These are phyloP conservation scores for Habrosyne pyritoides DNA, from an alignment of 2,888 invertebrate genomes.

Conservation along the genomic window DNA sequence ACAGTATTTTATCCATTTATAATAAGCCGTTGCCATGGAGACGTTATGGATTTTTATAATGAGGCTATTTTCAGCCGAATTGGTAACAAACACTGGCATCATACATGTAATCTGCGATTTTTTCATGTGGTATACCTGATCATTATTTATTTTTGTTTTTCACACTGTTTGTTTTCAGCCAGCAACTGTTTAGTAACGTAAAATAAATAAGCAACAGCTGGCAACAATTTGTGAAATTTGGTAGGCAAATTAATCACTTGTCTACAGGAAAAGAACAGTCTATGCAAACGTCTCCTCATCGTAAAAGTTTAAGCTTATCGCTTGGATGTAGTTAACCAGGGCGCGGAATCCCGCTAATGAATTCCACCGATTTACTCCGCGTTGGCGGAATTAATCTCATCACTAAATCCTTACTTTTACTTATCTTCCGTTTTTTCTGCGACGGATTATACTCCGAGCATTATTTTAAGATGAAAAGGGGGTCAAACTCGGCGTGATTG, in stretches of 20 bases:
- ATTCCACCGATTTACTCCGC: constrained; percentile 41
- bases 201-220: constrained; percentile 2
- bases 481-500: background rate
- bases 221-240: background rate
- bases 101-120: no score
- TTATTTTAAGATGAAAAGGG: background rate
- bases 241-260: constrained; percentile 2
- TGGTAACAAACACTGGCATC: no score
- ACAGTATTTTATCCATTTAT: background rate
- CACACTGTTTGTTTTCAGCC: background rate
- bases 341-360: constrained; percentile 41
- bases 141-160: no score
- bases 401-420: constrained; percentile 35
- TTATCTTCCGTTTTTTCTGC: constrained; percentile 19
- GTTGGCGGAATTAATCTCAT: constrained; percentile 41
- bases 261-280: background rate
- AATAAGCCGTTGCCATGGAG: no score
- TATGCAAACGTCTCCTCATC: constrained; percentile 11
- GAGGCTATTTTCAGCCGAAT: no score
- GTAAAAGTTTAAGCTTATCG: constrained; percentile 23
- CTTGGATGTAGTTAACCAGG: constrained; percentile 25
- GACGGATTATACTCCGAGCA: constrained; percentile 3
- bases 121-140: no score
- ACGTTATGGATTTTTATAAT: no score
- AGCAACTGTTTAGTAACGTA: background rate